Base-by-base conservation (phyloP, 2,113 vertebrate genomes). In the Cyprinus carpio region DNA sequence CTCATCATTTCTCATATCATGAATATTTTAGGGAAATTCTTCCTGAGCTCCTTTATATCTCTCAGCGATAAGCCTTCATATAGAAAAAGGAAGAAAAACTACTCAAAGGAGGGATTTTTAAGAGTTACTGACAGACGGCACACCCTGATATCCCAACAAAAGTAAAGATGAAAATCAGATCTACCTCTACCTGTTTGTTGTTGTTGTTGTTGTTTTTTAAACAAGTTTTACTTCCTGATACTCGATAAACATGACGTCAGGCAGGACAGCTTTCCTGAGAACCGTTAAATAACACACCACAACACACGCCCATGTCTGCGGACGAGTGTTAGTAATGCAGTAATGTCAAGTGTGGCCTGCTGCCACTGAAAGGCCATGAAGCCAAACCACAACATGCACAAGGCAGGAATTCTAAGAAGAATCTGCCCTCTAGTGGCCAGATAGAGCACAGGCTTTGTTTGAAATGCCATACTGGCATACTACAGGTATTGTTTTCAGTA, bases 271-370 rank as follows among this genome's bases (percentile, higher is more conserved):
- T 62, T 79, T 79, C 43, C 88, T 89, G 91, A 69, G 85, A 92
- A 91, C 80, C 37, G 72, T 72, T 69, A 86, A 77, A 40, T 40
- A 37, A 88, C 87, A 86, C 27, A 71, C 87, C 88, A 64, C 83
- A 84, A 58, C 62, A 56, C 56, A 71, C 60, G 12, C 56, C 69
- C 29, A 69, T 69, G 65, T 69, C 69, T 72, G 69, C 20, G 4
- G 34, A 31, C n/a, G 7, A 69, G 29, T 18, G 51, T 54, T 54
- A 54, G 51, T 54, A 54, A 54, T 16, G 29, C 18, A 37, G 29
- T 4, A 1, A 16, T 23, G 65, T 34, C 65, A 15, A 34, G 29
- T 9, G 15, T 1, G n/a, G n/a, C 25, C 11, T 12, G 12, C 64
- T 60, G 56, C 20, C 20, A 8, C 56, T 67, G 64, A 31, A 29